A percentile compares a stretch with the other conserved stretches of the same genome.
Evolutionary conservation across 2,113 vertebrate species (phyloP).

Genomic region (Tragelaphus imberbis): DNA sequence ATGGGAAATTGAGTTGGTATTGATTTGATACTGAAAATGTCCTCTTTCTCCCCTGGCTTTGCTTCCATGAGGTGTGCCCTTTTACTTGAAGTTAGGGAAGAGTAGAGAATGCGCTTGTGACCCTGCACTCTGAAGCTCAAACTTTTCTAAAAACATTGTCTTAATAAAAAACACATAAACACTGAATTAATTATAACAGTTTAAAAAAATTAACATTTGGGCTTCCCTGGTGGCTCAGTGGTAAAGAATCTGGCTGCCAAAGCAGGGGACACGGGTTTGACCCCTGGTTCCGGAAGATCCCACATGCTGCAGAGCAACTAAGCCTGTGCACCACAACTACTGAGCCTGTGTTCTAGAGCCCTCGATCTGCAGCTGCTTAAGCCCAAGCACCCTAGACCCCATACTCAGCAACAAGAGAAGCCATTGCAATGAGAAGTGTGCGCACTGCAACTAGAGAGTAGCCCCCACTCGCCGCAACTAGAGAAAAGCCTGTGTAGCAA

Average conservation of each 20-base stretch:
- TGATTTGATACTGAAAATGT: neutral
- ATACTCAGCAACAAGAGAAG: neutral
- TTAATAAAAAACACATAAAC: neutral
- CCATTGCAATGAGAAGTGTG: neutral
- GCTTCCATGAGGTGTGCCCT: neutral
- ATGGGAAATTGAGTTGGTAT: neutral
- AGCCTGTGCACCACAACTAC: neutral
- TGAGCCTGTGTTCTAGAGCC: neutral
- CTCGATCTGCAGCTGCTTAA: neutral
- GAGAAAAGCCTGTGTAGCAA: neutral
- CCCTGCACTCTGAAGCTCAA: neutral
- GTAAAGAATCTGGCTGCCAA: neutral
- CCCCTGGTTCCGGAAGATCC: neutral
- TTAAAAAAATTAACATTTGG: neutral
- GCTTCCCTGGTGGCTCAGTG: neutral
- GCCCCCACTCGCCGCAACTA: fast-evolving
- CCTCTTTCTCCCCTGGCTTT: neutral
- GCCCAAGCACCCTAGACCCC: neutral
- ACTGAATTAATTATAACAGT: neutral
- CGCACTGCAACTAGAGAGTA: neutral
- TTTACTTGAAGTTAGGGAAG: neutral
- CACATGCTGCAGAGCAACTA: neutral
- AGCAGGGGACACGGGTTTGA: neutral
- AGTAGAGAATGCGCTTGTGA: neutral
- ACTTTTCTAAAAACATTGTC: neutral